phyloP scores from a whole-genome alignment of 2,113 vertebrate species.

The Paratilapia polleni region DNA sequence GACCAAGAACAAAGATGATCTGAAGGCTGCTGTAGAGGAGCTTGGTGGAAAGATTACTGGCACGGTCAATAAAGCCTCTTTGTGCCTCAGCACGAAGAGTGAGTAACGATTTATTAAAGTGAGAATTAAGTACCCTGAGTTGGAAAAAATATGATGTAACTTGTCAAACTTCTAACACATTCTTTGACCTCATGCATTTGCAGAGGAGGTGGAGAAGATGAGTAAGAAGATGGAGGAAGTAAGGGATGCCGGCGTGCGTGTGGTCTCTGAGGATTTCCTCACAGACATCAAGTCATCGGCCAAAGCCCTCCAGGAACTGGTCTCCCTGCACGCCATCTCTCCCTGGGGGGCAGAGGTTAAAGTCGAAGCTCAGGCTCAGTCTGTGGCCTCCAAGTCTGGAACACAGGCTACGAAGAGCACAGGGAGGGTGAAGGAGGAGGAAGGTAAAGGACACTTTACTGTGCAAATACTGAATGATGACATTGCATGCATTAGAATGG shows the following conservation, averaged over 20 bases:
- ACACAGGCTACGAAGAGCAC: slow-evolving; percentile 83
- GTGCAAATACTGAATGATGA: neutral
- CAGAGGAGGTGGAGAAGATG: slow-evolving; percentile 98
- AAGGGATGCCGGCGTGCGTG: slow-evolving; percentile 87
- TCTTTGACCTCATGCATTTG: neutral
- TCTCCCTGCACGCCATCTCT: slow-evolving; percentile 87
- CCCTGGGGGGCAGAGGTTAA: slow-evolving; percentile 94
- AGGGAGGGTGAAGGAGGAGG: slow-evolving; percentile 88
- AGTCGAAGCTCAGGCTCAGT: slow-evolving; percentile 76
- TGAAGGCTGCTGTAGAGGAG: slow-evolving; percentile 87
- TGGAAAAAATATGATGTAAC: neutral
- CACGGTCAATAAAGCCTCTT: slow-evolving; percentile 85
- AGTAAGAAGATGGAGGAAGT: slow-evolving; percentile 97
- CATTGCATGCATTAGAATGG: neutral
- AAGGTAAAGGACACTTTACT: slow-evolving; percentile 79
- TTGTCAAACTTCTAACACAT: neutral
- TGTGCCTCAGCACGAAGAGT: slow-evolving; percentile 95
- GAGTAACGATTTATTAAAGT: slow-evolving; percentile 57
- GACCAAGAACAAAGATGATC: slow-evolving; percentile 91
- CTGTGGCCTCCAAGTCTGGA: slow-evolving; percentile 83
- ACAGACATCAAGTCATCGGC: slow-evolving; percentile 84
- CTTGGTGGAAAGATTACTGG: slow-evolving; percentile 90
- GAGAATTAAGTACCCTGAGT: neutral
- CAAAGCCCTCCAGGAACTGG: slow-evolving; percentile 88
- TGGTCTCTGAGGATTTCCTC: slow-evolving; percentile 92